Conservation (phyloP, 2,888 invertebrate species). For the Leucophenga montana region DNA sequence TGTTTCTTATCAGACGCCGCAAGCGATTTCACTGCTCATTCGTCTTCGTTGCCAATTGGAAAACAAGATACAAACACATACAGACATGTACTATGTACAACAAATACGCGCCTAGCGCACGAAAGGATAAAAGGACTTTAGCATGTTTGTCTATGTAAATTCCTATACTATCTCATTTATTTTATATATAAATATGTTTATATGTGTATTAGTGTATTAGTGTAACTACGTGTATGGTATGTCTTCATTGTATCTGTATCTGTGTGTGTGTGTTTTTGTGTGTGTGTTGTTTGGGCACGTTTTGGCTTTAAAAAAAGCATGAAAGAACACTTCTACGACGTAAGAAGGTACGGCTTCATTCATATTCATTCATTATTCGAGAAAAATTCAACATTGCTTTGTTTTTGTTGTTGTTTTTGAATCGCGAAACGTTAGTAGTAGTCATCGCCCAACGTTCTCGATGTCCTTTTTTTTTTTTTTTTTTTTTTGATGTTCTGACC, state of each 20-base stretch:
- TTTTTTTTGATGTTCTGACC: slow-evolving; percentile 51
- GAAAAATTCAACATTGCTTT: slow-evolving; percentile 50
- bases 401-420: background rate
- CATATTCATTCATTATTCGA: slow-evolving; percentile 70
- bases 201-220: too few species aligned
- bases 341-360: slow-evolving; percentile 52
- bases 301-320: slow-evolving; percentile 58
- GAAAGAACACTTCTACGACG: slow-evolving; percentile 36
- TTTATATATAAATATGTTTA: slow-evolving; percentile 33
- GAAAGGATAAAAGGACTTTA: background rate
- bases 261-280: too few species aligned
- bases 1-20: slow-evolving; percentile 58
- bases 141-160: slow-evolving; percentile 56
- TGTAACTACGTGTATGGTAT: too few species aligned
- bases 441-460: slow-evolving; percentile 28
- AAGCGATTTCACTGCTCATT: slow-evolving; percentile 65
- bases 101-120: background rate
- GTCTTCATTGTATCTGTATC: slow-evolving; percentile 36
- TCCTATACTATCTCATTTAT: slow-evolving; percentile 42
- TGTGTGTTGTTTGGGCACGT: slow-evolving; percentile 66
- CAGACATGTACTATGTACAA: background rate
- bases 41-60: slow-evolving; percentile 64
- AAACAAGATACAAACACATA: slow-evolving; percentile 9
- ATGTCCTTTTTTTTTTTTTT: slow-evolving; percentile 50
- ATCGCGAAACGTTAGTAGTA: slow-evolving; percentile 1